Base-by-base conservation (phyloP, 2,113 vertebrate genomes). In the Aspidoscelis tigris region DNA sequence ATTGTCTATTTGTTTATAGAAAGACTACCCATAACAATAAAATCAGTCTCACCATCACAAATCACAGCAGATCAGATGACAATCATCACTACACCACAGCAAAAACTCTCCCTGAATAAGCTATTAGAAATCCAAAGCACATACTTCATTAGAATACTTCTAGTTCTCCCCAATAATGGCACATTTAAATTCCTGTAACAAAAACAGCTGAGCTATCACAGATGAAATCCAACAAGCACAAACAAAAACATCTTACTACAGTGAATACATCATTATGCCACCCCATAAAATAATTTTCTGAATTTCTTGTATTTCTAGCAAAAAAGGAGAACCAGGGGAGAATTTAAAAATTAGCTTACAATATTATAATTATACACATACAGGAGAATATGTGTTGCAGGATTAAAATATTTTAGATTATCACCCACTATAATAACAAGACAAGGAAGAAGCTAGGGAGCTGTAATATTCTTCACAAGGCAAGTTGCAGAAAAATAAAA, bases 21-120 rank as follows among this genome's bases (percentile, higher is more conserved):
- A 85, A 74, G 85, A 92, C 84, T 87, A 91, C 61, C 69, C 86
- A 78, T 70, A 91, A 84, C 72, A 92, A 76, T 86, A 91, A 92
- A 92, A 88, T 88, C 80, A 87, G 21, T 91, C 86, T 87, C 91
- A 88, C 89, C 88, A 83, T 83, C 76, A 89, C 84, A 82, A 88
- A 92, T 93, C 86, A 88, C 47, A 55, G 41, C 73, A 80, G 86
- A 91, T 88, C 86, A 91, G 84, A 89, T 87, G 43, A 18, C 53
- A n/a, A 87, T 89, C 92, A 93, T 89, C 88, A 91, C 74, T 89
- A 71, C 83, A 92, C 90, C 89, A 82, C 93, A 89, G 44, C 85
- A 88, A 91, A 90, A 80, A 39, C 58, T 86, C 43, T 21, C 82
- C 90, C 64, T 44, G 87, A 89, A 90, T 81, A 90, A 89, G 71